Percentiles rank a stretch among this genome's conserved stretches.
These are phyloP conservation scores for Enchytraeus crypticus DNA, from an alignment of 2,888 invertebrate species.

Conservation along the genomic window DNA sequence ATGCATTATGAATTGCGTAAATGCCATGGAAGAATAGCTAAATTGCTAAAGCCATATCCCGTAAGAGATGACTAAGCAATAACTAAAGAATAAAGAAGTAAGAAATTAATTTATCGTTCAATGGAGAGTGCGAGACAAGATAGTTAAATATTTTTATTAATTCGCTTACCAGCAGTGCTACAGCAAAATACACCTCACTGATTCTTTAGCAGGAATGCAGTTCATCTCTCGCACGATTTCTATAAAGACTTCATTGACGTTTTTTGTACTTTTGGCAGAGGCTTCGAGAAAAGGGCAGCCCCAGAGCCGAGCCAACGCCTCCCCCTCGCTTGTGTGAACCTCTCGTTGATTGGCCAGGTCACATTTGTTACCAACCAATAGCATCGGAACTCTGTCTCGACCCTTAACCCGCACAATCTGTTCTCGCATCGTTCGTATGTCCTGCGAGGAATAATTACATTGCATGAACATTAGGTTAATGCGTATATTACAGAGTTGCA, in stretches of 20 bases:
- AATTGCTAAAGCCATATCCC: too few relatives aligned
- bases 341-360: conserved; percentile 97
- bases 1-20: too few relatives aligned
- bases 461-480: too few relatives aligned
- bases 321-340: conserved; percentile 57
- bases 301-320: conserved; percentile 85
- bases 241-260: conserved; percentile 98
- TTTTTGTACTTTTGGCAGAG: conserved; percentile 89
- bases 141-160: too few relatives aligned
- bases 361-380: conserved; percentile 96
- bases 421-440: conserved; percentile 97
- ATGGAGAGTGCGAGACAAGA: too few relatives aligned
- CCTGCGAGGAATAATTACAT: too few relatives aligned
- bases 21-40: too few relatives aligned
- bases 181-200: neutral
- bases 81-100: too few relatives aligned
- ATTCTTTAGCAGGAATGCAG: neutral
- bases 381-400: conserved; percentile 82
- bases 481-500: too few relatives aligned
- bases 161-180: too few relatives aligned
- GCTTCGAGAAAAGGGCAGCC: conserved; percentile 94
- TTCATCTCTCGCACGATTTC: conserved; percentile 99
- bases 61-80: too few relatives aligned
- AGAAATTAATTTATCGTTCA: too few relatives aligned
- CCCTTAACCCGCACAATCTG: conserved; percentile 94